phyloP scores from a whole-genome alignment of 1,140 invertebrate species.

The Oncopodura yosiiana region DNA sequence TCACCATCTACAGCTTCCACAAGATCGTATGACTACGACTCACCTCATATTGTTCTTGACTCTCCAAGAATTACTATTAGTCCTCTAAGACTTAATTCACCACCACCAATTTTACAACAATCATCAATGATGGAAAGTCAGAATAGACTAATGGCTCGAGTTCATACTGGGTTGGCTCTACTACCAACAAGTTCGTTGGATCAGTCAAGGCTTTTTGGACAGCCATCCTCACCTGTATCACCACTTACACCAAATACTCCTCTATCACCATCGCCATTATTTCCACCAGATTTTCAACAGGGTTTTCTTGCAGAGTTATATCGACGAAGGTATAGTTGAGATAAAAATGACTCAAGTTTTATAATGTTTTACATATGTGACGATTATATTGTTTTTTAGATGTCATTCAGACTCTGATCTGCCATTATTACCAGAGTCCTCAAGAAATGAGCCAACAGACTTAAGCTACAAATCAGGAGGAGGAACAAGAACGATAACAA shows the following conservation, averaged over 20 bases:
- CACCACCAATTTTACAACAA: slow-evolving; percentile 35
- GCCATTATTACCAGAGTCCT: slow-evolving; percentile 37
- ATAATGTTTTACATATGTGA: not conserved
- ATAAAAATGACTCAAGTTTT: not conserved
- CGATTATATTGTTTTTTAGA: slow-evolving; percentile 38
- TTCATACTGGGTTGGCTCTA: slow-evolving; percentile 43
- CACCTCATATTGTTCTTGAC: slow-evolving; percentile 40
- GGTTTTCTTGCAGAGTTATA: slow-evolving; percentile 39
- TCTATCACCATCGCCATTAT: slow-evolving; percentile 42
- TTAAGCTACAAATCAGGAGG: slow-evolving; percentile 19
- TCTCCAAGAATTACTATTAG: slow-evolving; percentile 50
- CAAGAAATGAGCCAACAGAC: slow-evolving; percentile 28
- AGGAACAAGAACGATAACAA: slow-evolving; percentile 6
- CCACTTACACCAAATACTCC: slow-evolving; percentile 43
- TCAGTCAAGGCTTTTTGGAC: slow-evolving; percentile 29
- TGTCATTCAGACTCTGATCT: slow-evolving; percentile 67
- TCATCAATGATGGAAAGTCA: slow-evolving; percentile 36
- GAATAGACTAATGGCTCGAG: slow-evolving; percentile 31
- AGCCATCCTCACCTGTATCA: slow-evolving; percentile 48
- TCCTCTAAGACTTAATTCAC: slow-evolving; percentile 46
- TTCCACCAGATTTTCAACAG: slow-evolving; percentile 40
- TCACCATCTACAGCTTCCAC: slow-evolving; percentile 46
- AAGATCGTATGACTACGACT: slow-evolving; percentile 41
- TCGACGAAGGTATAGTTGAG: slow-evolving; percentile 26
- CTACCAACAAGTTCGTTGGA: slow-evolving; percentile 25